A percentile compares a stretch with the other conserved stretches of the same genome.
Evolutionary conservation across 2,113 vertebrate genomes (phyloP).

Genomic region (Brienomyrus longianalis): DNA sequence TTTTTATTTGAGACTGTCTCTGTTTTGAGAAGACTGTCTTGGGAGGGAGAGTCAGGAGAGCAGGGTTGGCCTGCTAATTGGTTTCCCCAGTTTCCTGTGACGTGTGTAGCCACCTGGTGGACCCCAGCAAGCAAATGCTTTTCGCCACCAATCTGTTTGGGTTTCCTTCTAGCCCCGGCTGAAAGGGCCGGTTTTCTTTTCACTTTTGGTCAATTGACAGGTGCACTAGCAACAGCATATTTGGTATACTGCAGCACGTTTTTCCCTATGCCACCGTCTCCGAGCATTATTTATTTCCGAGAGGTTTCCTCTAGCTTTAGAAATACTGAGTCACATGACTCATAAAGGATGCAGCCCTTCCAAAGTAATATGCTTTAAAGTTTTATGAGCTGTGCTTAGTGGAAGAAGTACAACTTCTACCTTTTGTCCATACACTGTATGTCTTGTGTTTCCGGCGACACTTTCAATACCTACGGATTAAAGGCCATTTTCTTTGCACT

Average conservation of each 20-base stretch:
- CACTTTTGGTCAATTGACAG: not conserved
- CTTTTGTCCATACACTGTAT: not conserved
- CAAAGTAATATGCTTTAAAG: not conserved
- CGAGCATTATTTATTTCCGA: not conserved
- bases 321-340: not conserved
- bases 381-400: not conserved
- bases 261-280: not conserved
- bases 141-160: not conserved
- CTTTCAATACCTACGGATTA: not conserved
- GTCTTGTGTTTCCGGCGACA: not conserved
- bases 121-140: not conserved
- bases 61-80: not conserved
- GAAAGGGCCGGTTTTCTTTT: not conserved
- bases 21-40: not conserved
- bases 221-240: not conserved
- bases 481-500: not conserved
- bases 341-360: not conserved
- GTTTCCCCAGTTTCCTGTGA: not conserved
- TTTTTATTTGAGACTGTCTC: not conserved
- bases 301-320: not conserved
- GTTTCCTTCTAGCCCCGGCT: not conserved
- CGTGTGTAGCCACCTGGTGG: not conserved
- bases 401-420: not conserved
- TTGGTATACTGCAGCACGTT: not conserved
- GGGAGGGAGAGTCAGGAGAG: not conserved